A percentile compares a stretch with the other conserved stretches of the same genome.
Conservation (phyloP, 2,888 invertebrate species). For the Tenodera sinensis region DNA sequence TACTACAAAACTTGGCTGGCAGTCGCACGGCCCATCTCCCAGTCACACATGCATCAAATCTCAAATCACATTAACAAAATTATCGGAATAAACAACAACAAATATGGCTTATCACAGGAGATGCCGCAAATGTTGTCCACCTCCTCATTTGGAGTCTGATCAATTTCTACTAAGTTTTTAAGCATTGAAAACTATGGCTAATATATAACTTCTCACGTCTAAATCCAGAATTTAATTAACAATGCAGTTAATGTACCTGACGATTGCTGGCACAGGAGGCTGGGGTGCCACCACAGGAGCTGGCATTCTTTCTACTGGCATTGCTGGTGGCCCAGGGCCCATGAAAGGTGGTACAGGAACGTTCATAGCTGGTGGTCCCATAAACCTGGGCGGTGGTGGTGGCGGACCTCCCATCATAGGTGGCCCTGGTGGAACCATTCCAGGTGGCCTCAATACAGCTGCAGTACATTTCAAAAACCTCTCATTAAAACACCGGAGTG, state of each 20-base stretch:
- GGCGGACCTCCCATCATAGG: constrained; percentile 39
- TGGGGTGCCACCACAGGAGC: constrained; percentile 40
- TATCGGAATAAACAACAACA: too few relatives aligned
- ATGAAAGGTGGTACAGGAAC: constrained; percentile 21
- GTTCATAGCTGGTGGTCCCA: constrained; percentile 17
- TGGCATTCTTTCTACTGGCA: constrained; percentile 19
- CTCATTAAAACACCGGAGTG: constrained; percentile 3
- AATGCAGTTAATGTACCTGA: neutral
- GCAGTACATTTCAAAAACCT: constrained; percentile 24
- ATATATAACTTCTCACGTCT: too few relatives aligned
- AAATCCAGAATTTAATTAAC: too few relatives aligned
- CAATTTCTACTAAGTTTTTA: too few relatives aligned
- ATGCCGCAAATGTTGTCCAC: too few relatives aligned
- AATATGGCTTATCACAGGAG: too few relatives aligned
- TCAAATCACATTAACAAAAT: too few relatives aligned
- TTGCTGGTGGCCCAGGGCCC: constrained; percentile 21
- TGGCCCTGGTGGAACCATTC: constrained; percentile 33
- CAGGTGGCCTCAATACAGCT: neutral
- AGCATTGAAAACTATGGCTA: too few relatives aligned
- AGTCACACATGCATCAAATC: too few relatives aligned
- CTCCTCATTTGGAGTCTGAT: too few relatives aligned
- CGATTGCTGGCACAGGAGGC: constrained; percentile 10
- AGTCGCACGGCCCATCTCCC: too few relatives aligned
- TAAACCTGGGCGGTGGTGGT: constrained; percentile 26
- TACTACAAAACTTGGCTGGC: too few relatives aligned